phyloP scores from a whole-genome alignment of 2,113 vertebrate genomes.

The Pseudorectes ferrugineus region DNA sequence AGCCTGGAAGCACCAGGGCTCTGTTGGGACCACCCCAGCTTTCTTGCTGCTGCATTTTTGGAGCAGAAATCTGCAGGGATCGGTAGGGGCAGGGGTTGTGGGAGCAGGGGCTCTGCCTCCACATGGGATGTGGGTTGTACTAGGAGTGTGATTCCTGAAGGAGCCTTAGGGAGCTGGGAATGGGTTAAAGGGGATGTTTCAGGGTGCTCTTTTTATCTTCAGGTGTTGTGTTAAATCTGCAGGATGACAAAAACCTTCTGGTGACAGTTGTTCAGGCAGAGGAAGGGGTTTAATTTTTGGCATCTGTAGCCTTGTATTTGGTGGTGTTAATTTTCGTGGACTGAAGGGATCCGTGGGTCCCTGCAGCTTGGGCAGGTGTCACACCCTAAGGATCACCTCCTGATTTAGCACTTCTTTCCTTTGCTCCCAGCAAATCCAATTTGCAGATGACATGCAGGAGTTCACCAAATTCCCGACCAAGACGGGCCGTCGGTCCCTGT shows the following conservation, averaged over 20 bases:
- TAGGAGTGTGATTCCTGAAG: neutral
- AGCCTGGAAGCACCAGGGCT: neutral
- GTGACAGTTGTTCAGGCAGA: neutral
- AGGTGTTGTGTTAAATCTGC: neutral
- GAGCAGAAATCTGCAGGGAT: accelerated
- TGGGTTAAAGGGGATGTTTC: neutral
- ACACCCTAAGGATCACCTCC: neutral
- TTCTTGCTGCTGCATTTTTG: neutral
- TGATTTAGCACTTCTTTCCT: neutral
- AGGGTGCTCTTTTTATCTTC: neutral
- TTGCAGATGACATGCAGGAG: constrained; percentile 98
- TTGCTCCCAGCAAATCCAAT: constrained; percentile 87
- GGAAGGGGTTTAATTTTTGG: neutral
- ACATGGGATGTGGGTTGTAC: neutral
- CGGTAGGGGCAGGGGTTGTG: accelerated
- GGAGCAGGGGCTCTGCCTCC: neutral
- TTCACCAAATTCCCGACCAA: constrained; percentile 97
- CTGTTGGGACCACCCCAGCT: neutral
- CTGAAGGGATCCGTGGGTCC: neutral
- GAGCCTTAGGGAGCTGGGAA: neutral
- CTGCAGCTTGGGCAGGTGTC: neutral
- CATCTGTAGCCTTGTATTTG: neutral
- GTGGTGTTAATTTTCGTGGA: neutral
- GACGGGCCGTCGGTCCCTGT: constrained; percentile 91
- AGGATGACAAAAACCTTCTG: neutral